A percentile compares a stretch with the other conserved stretches of the same genome.
Conservation (phyloP, 2,888 invertebrate genomes). For the Macroteleia sp. region DNA sequence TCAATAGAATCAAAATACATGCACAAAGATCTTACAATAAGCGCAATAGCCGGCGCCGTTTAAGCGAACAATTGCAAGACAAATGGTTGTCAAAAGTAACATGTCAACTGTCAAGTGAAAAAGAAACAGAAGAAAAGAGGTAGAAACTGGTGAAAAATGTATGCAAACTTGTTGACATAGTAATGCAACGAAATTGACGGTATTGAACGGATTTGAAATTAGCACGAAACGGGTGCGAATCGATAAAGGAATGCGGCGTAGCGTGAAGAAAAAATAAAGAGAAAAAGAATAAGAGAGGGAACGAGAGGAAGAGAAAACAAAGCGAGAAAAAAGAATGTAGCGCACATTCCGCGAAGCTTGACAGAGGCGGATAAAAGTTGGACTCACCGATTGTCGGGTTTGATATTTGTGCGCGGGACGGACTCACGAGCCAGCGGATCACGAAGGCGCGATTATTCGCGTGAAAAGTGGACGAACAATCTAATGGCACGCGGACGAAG, state of each 20-base stretch:
- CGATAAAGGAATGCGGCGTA: conserved; percentile 82
- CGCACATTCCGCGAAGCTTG: conserved; percentile 73
- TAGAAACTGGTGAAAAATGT: background rate
- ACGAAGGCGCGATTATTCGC: conserved; percentile 71
- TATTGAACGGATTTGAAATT: conserved; percentile 24
- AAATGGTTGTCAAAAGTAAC: background rate
- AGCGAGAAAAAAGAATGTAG: conserved; percentile 71
- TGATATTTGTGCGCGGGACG: conserved; percentile 62
- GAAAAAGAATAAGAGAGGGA: conserved; percentile 33
- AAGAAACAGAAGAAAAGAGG: background rate
- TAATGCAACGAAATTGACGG: conserved; percentile 4
- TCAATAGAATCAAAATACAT: too few relatives aligned
- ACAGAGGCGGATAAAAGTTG: conserved; percentile 15
- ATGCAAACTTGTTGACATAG: conserved; percentile 3
- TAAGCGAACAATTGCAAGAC: background rate
- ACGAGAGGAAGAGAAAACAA: conserved; percentile 73
- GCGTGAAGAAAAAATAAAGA: conserved; percentile 73
- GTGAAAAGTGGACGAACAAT: conserved; percentile 79
- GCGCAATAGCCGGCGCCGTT: too few relatives aligned
- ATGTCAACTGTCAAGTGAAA: too few relatives aligned
- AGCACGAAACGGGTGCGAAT: conserved; percentile 70
- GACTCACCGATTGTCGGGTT: conserved; percentile 66
- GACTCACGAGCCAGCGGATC: conserved; percentile 58
- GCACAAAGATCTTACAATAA: too few relatives aligned
- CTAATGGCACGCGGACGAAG: conserved; percentile 79